Percentiles rank a stretch among this genome's conserved stretches.
phyloP scores from a whole-genome alignment of 2,888 invertebrate genomes.

The Atethmia centrago region DNA sequence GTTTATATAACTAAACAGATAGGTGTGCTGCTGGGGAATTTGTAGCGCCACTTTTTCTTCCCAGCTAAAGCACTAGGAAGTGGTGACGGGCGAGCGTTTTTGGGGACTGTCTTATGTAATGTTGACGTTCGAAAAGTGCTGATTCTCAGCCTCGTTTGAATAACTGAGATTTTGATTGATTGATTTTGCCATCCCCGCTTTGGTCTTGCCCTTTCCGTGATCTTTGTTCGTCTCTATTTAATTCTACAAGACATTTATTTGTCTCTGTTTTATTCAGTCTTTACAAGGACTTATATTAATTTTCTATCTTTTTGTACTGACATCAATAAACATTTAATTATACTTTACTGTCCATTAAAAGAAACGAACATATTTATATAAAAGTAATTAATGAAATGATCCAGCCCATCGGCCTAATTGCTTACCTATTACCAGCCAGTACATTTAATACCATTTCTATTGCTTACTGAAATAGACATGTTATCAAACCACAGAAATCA shows the following conservation, averaged over 20 bases:
- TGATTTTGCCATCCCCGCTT: not conserved
- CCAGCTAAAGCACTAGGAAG: too few relatives aligned
- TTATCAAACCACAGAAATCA: not conserved
- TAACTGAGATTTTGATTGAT: too few relatives aligned
- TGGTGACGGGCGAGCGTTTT: too few relatives aligned
- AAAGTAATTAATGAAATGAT: constrained; percentile 2
- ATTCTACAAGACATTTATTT: not conserved
- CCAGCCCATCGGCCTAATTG: not conserved
- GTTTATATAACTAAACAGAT: too few relatives aligned
- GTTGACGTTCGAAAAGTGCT: too few relatives aligned
- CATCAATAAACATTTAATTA: not conserved
- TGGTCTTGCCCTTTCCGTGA: too few relatives aligned
- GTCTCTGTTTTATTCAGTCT: too few relatives aligned
- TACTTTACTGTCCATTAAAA: not conserved
- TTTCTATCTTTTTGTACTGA: not conserved
- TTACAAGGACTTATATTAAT: not conserved
- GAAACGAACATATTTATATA: not conserved
- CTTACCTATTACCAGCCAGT: not conserved
- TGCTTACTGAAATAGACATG: constrained; percentile 15
- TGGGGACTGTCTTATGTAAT: too few relatives aligned
- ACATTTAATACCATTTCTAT: not conserved
- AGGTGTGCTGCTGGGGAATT: too few relatives aligned
- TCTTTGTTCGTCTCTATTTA: not conserved
- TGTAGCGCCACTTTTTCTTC: too few relatives aligned
- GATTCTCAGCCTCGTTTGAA: too few relatives aligned